These are phyloP conservation scores for Leptarthrus brevirostris DNA, from an alignment of 2,888 invertebrate genomes.

Conservation along the genomic window DNA sequence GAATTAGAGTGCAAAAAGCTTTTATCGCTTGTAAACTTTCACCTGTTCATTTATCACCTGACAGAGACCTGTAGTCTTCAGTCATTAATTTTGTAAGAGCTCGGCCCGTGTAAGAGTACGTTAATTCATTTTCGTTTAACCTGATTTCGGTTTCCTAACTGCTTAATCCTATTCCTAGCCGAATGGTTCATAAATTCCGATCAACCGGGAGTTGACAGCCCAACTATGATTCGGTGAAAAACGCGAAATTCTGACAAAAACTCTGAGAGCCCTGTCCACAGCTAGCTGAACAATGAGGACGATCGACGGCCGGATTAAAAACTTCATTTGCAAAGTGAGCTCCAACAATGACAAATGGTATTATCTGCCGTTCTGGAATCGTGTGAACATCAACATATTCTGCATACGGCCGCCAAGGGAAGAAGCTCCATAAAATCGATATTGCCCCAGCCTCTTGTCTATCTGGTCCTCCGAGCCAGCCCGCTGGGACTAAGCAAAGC, in stretches of 20 bases:
- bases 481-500: background rate
- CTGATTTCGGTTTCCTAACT: slow-evolving; percentile 20
- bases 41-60: slow-evolving; percentile 13
- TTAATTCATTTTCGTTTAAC: slow-evolving; percentile 27
- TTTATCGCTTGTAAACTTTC: background rate
- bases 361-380: slow-evolving; percentile 42
- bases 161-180: slow-evolving; percentile 19
- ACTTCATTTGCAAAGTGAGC: slow-evolving; percentile 53
- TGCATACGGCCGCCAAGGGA: slow-evolving; percentile 11
- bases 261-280: slow-evolving; percentile 9
- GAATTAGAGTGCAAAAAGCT: slow-evolving; percentile 22
- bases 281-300: slow-evolving; percentile 48
- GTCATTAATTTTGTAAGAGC: slow-evolving; percentile 25
- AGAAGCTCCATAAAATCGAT: slow-evolving; percentile 46
- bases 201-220: slow-evolving; percentile 48
- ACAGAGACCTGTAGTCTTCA: slow-evolving; percentile 5
- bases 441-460: slow-evolving; percentile 20
- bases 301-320: slow-evolving; percentile 51
- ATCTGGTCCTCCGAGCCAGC: background rate
- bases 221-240: slow-evolving; percentile 11
- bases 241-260: slow-evolving; percentile 5
- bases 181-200: slow-evolving; percentile 52
- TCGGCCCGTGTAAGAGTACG: background rate
- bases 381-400: slow-evolving; percentile 50
- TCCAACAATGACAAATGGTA: slow-evolving; percentile 53